Conservation (phyloP, 1,140 invertebrate species). For the Gerris buenoi region DNA sequence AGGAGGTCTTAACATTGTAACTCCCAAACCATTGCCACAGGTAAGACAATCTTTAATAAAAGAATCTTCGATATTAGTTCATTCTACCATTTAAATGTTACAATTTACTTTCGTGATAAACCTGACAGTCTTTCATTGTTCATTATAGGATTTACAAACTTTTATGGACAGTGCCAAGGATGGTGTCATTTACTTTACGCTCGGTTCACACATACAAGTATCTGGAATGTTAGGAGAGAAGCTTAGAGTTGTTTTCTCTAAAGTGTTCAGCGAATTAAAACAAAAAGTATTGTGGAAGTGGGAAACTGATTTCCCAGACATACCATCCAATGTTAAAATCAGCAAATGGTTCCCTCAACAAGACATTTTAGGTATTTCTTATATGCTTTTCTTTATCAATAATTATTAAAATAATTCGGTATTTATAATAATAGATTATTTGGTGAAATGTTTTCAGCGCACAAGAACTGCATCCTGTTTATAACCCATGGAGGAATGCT, state of each 20-base stretch:
- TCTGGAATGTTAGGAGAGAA: slow-evolving; percentile 13
- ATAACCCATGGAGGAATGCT: slow-evolving; percentile 35
- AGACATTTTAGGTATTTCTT: slow-evolving; percentile 46
- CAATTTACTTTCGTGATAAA: slow-evolving; percentile 9
- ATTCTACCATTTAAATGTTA: neutral
- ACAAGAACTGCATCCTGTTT: slow-evolving; percentile 30
- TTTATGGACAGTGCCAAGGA: slow-evolving; percentile 28
- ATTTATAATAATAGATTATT: too few relatives aligned
- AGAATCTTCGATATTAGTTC: too few relatives aligned
- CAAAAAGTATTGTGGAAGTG: slow-evolving; percentile 48
- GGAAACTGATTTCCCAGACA: slow-evolving; percentile 32
- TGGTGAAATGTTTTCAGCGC: slow-evolving; percentile 26
- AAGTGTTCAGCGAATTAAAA: slow-evolving; percentile 38
- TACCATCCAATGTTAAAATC: slow-evolving; percentile 23
- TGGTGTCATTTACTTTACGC: slow-evolving; percentile 31
- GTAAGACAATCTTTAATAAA: slow-evolving; percentile 9
- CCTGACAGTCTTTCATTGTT: slow-evolving; percentile 18
- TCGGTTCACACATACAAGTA: slow-evolving; percentile 27
- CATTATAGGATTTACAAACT: slow-evolving; percentile 16
- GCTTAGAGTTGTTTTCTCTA: slow-evolving; percentile 21
- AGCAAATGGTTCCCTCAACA: slow-evolving; percentile 52
- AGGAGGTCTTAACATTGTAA: slow-evolving; percentile 38
- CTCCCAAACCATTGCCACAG: slow-evolving; percentile 13
- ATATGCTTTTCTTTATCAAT: too few relatives aligned
- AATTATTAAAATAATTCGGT: too few relatives aligned